Evolutionary conservation across 64 coral and sea anemone species (phyloP).

Genomic region (Montipora capricornis): DNA sequence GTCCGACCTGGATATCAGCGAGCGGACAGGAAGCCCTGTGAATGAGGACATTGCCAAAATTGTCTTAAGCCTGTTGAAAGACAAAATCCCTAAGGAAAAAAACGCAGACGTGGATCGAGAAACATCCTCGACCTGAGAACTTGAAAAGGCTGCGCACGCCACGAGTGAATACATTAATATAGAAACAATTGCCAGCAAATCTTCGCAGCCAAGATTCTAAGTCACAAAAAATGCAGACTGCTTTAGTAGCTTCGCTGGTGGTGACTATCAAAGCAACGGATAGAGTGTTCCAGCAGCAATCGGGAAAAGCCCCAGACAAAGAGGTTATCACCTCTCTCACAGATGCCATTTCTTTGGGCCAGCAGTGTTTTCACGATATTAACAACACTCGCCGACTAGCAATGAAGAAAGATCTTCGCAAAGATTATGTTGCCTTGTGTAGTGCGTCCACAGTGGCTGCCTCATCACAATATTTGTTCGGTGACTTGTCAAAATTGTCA

Average conservation of each 20-base stretch:
- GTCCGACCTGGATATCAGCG: slow-evolving; percentile 10
- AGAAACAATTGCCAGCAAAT: background rate
- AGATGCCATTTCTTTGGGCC: background rate
- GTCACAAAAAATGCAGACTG: slow-evolving; percentile 5
- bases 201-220: background rate
- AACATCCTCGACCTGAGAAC: background rate
- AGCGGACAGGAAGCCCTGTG: slow-evolving; percentile 1
- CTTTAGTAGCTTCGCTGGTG: background rate
- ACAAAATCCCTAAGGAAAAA: background rate
- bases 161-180: slow-evolving; percentile 22
- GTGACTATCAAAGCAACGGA: background rate
- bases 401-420: slow-evolving; percentile 28
- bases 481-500: slow-evolving; percentile 47
- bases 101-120: background rate
- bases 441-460: slow-evolving; percentile 1
- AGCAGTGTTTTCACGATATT: slow-evolving; percentile 29
- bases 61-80: background rate
- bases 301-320: background rate
- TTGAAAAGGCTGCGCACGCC: background rate
- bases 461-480: slow-evolving; percentile 18
- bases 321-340: background rate
- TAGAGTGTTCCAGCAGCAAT: background rate
- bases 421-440: slow-evolving; percentile 38
- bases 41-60: background rate
- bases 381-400: background rate